These are phyloP conservation scores for Mustelus asterias DNA, from an alignment of 2,113 vertebrate genomes.

Conservation along the genomic window DNA sequence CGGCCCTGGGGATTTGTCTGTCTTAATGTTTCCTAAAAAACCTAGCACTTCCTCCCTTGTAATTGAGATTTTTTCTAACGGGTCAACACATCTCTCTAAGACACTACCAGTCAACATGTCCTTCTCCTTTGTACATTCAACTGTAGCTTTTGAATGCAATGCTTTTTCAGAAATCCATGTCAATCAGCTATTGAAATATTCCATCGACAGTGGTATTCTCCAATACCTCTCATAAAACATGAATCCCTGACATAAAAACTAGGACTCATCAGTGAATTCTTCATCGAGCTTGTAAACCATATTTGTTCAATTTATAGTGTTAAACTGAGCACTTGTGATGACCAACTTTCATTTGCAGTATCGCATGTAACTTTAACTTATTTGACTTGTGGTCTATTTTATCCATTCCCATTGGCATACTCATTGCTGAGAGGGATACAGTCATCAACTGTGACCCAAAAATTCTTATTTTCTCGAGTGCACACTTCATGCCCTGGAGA, in stretches of 20 bases:
- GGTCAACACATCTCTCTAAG: no score
- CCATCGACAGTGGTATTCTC: neutral
- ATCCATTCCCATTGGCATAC: neutral
- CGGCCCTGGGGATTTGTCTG: no score
- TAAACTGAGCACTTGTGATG: neutral
- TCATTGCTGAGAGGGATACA: neutral
- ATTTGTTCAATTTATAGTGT: neutral
- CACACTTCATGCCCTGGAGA: neutral
- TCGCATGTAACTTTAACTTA: neutral
- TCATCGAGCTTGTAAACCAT: neutral
- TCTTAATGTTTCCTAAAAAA: no score
- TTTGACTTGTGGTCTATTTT: neutral
- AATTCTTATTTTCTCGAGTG: neutral
- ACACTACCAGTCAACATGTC: no score
- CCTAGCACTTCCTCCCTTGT: no score
- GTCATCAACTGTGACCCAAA: neutral
- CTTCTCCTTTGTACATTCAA: no score
- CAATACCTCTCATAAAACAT: neutral
- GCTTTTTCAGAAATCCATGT: neutral
- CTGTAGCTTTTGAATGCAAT: neutral
- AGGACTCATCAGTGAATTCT: no score
- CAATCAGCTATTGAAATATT: neutral
- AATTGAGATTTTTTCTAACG: no score
- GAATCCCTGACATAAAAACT: neutral
- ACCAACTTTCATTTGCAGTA: neutral